Evolutionary conservation across 2,797 vertebrate genomes (phyloP).

Genomic region (Craterocephalus amniculus): DNA sequence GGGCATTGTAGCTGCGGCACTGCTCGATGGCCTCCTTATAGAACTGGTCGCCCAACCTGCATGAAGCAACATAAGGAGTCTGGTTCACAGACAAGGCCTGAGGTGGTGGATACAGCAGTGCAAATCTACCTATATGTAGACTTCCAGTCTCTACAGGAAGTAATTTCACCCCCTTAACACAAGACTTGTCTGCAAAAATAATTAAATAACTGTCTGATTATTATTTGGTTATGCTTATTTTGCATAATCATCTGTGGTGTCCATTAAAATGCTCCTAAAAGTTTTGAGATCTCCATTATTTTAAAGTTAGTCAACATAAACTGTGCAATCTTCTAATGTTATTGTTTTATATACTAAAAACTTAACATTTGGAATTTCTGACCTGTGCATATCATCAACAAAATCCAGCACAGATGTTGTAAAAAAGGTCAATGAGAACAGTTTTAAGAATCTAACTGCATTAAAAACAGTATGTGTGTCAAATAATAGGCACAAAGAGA

Average conservation of each 20-base stretch:
- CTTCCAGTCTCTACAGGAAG: background rate
- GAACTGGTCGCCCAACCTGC: slow-evolving; percentile 96
- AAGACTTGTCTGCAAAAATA: background rate
- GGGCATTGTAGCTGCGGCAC: slow-evolving; percentile 96
- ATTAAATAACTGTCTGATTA: background rate
- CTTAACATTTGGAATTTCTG: background rate
- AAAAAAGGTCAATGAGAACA: background rate
- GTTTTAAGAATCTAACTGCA: background rate
- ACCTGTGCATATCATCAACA: background rate
- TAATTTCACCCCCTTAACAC: background rate
- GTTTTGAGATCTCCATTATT: background rate
- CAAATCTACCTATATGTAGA: background rate
- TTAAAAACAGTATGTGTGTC: background rate
- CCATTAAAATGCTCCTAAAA: background rate
- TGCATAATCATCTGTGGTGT: background rate
- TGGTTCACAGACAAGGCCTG: slow-evolving; percentile 36
- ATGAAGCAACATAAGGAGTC: slow-evolving; percentile 21
- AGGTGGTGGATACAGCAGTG: background rate
- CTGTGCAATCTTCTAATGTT: background rate
- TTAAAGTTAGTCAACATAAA: background rate
- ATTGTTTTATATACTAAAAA: background rate
- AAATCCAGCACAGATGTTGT: background rate
- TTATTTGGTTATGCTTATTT: background rate
- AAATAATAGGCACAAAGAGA: background rate
- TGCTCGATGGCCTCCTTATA: slow-evolving; percentile 98